These are phyloP conservation scores for Sparidentex hasta DNA, from an alignment of 2,797 vertebrate genomes.

Conservation along the genomic window DNA sequence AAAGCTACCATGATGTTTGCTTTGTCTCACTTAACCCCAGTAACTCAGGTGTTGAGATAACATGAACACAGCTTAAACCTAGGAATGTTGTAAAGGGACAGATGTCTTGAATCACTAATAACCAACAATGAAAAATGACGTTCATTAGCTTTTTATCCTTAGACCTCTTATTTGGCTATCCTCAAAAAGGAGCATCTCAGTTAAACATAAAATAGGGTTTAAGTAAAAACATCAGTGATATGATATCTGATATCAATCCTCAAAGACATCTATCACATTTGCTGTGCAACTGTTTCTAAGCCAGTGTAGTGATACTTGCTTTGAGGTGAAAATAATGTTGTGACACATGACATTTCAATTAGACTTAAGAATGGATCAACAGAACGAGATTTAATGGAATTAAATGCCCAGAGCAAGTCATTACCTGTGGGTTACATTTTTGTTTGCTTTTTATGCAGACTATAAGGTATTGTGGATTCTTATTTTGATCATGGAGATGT, in stretches of 20 bases:
- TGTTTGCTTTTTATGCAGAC: not conserved
- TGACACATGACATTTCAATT: not conserved
- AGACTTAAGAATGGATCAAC: not conserved
- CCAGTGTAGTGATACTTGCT: not conserved
- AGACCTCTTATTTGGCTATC: no score
- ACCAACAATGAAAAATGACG: not conserved
- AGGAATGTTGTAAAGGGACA: not conserved
- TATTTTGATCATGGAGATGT: constrained; percentile 4
- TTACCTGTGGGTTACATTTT: not conserved
- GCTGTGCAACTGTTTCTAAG: not conserved
- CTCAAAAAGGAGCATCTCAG: not conserved
- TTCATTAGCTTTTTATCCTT: no score
- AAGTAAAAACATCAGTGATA: not conserved
- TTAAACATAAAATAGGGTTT: not conserved
- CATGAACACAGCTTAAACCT: not conserved
- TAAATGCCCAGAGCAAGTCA: not conserved
- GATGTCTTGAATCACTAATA: not conserved
- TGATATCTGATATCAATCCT: not conserved
- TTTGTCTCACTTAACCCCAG: not conserved
- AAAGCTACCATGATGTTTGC: not conserved
- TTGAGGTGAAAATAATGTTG: not conserved
- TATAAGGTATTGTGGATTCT: not conserved
- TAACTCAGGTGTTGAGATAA: not conserved
- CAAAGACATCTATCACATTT: not conserved
- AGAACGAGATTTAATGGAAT: not conserved